These are phyloP conservation scores for Ateles fusciceps DNA, from an alignment of 2,797 vertebrate genomes.

Conservation along the genomic window DNA sequence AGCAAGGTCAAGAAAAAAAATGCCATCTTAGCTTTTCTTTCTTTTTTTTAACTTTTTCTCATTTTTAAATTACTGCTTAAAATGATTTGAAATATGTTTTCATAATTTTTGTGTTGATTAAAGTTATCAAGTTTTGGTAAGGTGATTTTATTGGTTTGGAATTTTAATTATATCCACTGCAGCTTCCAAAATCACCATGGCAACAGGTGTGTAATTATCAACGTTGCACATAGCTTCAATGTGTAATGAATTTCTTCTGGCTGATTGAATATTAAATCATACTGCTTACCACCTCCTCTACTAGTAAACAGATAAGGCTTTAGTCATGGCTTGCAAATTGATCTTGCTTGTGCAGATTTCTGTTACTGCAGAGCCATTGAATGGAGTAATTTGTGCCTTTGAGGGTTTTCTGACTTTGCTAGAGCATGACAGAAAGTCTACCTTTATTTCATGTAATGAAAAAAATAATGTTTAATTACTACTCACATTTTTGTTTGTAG, in stretches of 20 bases:
- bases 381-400: conserved; percentile 74
- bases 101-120: conserved; percentile 51
- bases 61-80: conserved; percentile 20
- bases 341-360: conserved; percentile 68
- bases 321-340: conserved; percentile 67
- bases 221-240: conserved; percentile 57
- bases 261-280: conserved; percentile 75
- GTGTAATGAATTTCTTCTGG: conserved; percentile 70
- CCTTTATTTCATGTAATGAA: conserved; percentile 70
- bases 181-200: conserved; percentile 68
- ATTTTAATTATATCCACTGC: conserved; percentile 50
- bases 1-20: neutral
- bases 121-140: conserved; percentile 53
- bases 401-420: conserved; percentile 67
- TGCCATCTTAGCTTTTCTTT: neutral
- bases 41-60: neutral
- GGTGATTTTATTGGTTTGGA: conserved; percentile 35
- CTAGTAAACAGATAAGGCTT: conserved; percentile 66
- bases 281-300: conserved; percentile 65
- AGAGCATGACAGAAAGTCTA: conserved; percentile 61
- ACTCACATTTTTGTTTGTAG: neutral
- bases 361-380: conserved; percentile 70
- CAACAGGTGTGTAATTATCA: conserved; percentile 78
- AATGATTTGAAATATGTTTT: conserved; percentile 11
- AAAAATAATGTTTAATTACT: conserved; percentile 62